phyloP scores from a whole-genome alignment of 2,888 invertebrate genomes.

The Pheosia gnoma region DNA sequence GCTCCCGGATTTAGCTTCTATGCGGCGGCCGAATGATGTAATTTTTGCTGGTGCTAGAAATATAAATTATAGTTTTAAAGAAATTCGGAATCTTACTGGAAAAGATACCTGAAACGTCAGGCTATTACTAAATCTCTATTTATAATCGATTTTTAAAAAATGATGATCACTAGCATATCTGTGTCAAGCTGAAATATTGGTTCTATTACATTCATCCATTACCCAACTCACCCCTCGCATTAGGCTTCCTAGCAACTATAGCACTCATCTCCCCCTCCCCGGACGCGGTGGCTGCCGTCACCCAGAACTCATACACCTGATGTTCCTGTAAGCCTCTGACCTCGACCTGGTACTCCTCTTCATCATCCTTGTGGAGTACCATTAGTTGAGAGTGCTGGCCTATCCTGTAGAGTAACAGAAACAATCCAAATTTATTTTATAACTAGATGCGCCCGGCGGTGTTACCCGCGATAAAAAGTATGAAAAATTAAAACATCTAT shows the following conservation, averaged over 20 bases:
- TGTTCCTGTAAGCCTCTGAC: slow-evolving; percentile 87
- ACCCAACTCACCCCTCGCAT: slow-evolving; percentile 83
- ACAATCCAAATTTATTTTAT: too few relatives aligned
- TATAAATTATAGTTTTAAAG: neutral
- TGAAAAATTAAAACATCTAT: too few relatives aligned
- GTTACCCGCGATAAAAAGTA: too few relatives aligned
- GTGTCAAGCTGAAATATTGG: too few relatives aligned
- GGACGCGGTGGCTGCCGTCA: slow-evolving; percentile 89
- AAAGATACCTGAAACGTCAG: too few relatives aligned
- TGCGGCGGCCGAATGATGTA: slow-evolving; percentile 90
- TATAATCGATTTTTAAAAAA: too few relatives aligned
- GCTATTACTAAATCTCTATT: too few relatives aligned
- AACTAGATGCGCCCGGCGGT: too few relatives aligned
- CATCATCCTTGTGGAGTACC: slow-evolving; percentile 54
- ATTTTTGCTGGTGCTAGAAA: slow-evolving; percentile 90
- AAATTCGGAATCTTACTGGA: neutral
- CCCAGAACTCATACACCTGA: slow-evolving; percentile 93
- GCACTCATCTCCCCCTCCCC: slow-evolving; percentile 88
- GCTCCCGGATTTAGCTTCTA: slow-evolving; percentile 85
- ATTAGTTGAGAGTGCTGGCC: slow-evolving; percentile 69
- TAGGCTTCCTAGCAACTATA: slow-evolving; percentile 89
- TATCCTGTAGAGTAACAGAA: slow-evolving; percentile 46
- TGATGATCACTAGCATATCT: too few relatives aligned
- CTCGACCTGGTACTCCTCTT: slow-evolving; percentile 79
- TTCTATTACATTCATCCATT: too few relatives aligned